Conservation (phyloP, 2,797 vertebrate species). For the Martes flavigula region DNA sequence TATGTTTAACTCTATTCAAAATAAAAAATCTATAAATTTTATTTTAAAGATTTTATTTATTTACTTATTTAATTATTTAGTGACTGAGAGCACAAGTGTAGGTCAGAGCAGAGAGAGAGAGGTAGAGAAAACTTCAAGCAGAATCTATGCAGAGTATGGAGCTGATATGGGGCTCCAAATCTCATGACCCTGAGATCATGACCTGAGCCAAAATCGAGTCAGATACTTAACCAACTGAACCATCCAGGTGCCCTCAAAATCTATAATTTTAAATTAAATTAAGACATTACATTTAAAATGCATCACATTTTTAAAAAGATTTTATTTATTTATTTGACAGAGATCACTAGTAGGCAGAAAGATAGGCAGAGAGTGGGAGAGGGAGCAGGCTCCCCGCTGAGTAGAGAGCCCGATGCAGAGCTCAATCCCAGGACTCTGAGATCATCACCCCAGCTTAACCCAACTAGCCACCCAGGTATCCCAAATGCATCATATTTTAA, state of each 20-base stretch:
- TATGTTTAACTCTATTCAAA: neutral
- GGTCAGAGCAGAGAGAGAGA: neutral
- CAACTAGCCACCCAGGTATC: too few relatives aligned
- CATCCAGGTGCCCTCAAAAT: neutral
- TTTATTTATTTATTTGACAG: too few relatives aligned
- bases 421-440: too few relatives aligned
- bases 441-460: too few relatives aligned
- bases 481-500: neutral
- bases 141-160: neutral
- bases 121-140: neutral
- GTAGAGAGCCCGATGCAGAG: too few relatives aligned
- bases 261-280: neutral
- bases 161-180: neutral
- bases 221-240: neutral
- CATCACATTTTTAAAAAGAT: neutral
- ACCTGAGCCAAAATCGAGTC: neutral
- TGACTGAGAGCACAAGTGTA: neutral
- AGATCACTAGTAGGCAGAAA: too few relatives aligned
- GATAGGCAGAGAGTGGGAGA: too few relatives aligned
- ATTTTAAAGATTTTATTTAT: neutral
- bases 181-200: neutral
- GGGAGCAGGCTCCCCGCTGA: too few relatives aligned
- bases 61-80: neutral
- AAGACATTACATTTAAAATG: neutral
- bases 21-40: neutral